Conservation (phyloP, 1,140 invertebrate genomes). For the Heterodera carotae region DNA sequence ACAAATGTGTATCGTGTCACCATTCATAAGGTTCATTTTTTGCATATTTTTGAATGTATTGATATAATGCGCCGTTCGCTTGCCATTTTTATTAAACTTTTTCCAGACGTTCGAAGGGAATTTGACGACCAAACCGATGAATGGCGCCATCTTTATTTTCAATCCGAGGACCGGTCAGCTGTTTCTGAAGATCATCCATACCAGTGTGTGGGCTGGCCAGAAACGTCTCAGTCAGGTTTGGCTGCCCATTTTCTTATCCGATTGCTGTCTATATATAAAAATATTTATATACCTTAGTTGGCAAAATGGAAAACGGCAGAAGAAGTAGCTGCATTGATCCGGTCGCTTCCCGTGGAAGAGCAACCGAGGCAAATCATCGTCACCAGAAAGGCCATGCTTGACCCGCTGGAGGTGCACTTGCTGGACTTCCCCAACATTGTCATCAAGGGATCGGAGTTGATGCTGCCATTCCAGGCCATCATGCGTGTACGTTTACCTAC, state of each 20-base stretch:
- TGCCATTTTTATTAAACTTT: constrained; percentile 29
- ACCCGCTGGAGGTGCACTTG: constrained; percentile 96
- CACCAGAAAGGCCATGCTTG: constrained; percentile 97
- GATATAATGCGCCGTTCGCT: constrained; percentile 8
- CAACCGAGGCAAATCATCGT: constrained; percentile 99
- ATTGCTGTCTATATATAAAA: background rate
- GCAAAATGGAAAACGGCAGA: constrained; percentile 99
- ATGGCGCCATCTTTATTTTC: constrained; percentile 99
- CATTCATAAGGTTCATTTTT: constrained; percentile 87
- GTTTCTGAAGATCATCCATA: constrained; percentile 99
- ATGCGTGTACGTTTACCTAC: constrained; percentile 73
- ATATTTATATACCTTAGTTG: constrained; percentile 70
- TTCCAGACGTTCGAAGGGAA: constrained; percentile 93
- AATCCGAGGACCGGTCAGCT: constrained; percentile 98
- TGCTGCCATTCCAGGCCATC: constrained; percentile 97
- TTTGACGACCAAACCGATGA: constrained; percentile 98
- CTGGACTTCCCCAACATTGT: constrained; percentile 99
- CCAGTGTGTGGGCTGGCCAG: constrained; percentile 95
- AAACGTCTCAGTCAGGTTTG: constrained; percentile 72
- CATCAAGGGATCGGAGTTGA: constrained; percentile 97
- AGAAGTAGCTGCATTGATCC: constrained; percentile 98
- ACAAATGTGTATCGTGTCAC: constrained; percentile 99
- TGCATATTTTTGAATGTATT: constrained; percentile 72
- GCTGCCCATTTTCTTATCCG: constrained; percentile 21
- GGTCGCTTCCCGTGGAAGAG: constrained; percentile 97